Conservation (phyloP, 1,140 invertebrate species). For the Macrobrachium rosenbergii region DNA sequence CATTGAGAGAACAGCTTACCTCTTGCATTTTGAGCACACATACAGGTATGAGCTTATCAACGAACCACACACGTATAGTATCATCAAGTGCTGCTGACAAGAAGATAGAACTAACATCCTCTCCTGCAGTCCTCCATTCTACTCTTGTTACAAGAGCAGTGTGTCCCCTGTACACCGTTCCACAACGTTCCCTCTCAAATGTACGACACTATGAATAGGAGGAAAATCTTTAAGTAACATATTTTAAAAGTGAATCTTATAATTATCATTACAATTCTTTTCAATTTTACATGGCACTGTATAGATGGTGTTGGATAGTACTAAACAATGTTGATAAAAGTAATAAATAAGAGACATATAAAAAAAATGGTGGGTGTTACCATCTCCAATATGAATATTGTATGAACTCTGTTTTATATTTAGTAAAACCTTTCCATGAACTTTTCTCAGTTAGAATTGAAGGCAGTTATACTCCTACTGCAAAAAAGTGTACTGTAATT, state of each 20-base stretch:
- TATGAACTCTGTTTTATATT: no score
- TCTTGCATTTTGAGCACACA: slow-evolving; percentile 34
- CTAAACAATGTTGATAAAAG: not conserved
- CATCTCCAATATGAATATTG: no score
- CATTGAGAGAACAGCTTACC: slow-evolving; percentile 2
- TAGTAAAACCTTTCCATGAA: no score
- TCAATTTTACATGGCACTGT: not conserved
- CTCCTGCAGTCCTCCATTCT: slow-evolving; percentile 27
- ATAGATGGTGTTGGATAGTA: not conserved
- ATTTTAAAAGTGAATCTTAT: not conserved
- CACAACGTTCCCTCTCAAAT: slow-evolving; percentile 43
- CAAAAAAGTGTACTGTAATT: no score
- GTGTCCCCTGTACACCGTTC: slow-evolving; percentile 42
- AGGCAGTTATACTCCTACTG: no score
- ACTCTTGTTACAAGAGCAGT: slow-evolving; percentile 26
- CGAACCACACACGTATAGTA: slow-evolving; percentile 49
- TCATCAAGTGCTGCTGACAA: slow-evolving; percentile 45
- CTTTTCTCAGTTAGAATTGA: no score
- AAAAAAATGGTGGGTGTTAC: no score
- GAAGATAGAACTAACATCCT: slow-evolving; percentile 46
- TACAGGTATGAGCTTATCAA: slow-evolving; percentile 41
- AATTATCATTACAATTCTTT: not conserved
- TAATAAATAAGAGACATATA: no score
- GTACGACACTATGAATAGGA: slow-evolving; percentile 34
- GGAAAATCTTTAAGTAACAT: no score